Evolutionary conservation across 2,797 vertebrate species (phyloP).

Genomic region (Chelon labrosus): DNA sequence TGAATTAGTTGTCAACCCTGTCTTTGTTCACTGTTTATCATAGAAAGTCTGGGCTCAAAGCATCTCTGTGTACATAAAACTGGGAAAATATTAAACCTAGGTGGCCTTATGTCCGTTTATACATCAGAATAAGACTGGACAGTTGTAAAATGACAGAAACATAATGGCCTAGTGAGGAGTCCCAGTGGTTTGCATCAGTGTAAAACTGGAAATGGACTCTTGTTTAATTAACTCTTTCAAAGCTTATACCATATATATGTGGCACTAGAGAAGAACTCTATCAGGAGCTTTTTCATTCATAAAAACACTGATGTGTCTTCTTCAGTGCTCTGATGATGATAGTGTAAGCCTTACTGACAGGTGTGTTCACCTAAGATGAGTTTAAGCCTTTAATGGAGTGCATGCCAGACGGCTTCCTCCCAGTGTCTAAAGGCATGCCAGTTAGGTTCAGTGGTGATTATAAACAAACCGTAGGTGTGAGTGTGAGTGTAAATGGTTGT

Average conservation of each 20-base stretch:
- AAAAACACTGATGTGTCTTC: background rate
- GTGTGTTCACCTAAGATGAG: background rate
- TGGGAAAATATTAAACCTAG: background rate
- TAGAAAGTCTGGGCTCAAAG: background rate
- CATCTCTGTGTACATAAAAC: background rate
- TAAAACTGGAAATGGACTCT: background rate
- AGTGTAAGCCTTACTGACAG: slow-evolving; percentile 9
- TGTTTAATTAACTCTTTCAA: background rate
- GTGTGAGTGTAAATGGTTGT: no score
- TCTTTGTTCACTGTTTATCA: background rate
- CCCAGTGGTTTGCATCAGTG: background rate
- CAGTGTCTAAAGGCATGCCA: no score
- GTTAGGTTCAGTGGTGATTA: no score
- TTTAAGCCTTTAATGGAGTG: background rate
- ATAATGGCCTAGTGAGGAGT: no score
- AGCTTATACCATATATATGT: background rate
- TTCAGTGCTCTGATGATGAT: background rate
- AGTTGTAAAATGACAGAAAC: no score
- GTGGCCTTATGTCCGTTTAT: no score
- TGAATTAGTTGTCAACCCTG: background rate
- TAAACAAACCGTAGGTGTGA: no score
- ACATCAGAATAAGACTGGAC: no score
- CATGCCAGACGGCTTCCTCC: background rate
- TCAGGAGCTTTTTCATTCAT: background rate
- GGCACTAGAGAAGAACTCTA: background rate